Percentiles rank a stretch among this genome's conserved stretches.
These are phyloP conservation scores for Pseudochirops cupreus DNA, from an alignment of 2,797 vertebrate genomes.

Conservation along the genomic window DNA sequence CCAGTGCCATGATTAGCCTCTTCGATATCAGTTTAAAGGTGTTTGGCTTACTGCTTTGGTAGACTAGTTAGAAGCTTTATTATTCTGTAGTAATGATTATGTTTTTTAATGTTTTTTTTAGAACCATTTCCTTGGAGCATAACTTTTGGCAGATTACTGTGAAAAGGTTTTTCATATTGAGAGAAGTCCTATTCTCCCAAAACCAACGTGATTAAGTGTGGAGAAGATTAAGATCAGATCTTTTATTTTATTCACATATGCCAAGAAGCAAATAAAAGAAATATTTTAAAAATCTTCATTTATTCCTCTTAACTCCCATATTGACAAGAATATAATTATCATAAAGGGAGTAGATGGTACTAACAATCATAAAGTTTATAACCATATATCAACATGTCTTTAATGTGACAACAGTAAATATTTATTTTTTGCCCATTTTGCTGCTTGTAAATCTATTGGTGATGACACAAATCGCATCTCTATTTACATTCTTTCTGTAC, in stretches of 20 bases:
- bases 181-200: not conserved
- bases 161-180: not conserved
- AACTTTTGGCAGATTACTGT: too few species aligned
- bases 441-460: not conserved
- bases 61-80: not conserved
- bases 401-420: not conserved
- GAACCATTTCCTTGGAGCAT: too few species aligned
- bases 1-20: too few species aligned
- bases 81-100: too few species aligned
- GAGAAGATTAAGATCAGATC: not conserved
- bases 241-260: not conserved
- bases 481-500: not conserved
- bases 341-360: too few species aligned
- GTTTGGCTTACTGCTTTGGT: not conserved
- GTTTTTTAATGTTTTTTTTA: too few species aligned
- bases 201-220: not conserved
- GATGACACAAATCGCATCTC: not conserved
- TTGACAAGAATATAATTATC: not conserved
- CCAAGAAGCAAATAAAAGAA: too few species aligned
- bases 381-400: not conserved
- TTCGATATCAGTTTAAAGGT: not conserved
- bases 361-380: not conserved
- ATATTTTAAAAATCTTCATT: not conserved
- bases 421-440: not conserved
- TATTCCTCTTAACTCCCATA: not conserved